Conservation (phyloP, 2,797 vertebrate genomes). For the Helarctos malayanus region DNA sequence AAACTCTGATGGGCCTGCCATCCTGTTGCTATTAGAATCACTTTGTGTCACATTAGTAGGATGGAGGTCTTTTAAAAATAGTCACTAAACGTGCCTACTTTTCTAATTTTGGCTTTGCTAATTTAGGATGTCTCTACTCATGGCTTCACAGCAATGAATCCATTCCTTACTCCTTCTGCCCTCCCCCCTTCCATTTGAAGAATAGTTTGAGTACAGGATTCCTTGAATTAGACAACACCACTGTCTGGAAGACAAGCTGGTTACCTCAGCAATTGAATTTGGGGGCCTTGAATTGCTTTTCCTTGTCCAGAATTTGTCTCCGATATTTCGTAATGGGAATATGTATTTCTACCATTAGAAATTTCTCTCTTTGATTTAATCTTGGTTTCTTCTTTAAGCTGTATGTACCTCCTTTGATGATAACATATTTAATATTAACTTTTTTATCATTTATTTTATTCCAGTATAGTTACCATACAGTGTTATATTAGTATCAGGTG, state of each 20-base stretch:
- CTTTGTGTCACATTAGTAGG: constrained; percentile 64
- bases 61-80: constrained; percentile 39
- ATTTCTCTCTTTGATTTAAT: background rate
- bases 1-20: constrained; percentile 31
- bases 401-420: background rate
- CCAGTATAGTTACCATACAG: background rate
- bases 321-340: background rate
- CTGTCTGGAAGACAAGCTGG: background rate
- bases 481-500: background rate
- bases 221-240: background rate
- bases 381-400: background rate
- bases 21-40: constrained; percentile 67
- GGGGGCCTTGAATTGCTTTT: background rate
- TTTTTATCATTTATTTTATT: background rate
- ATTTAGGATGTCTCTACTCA: constrained; percentile 3
- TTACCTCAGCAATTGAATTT: background rate
- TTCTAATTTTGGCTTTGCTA: constrained; percentile 61
- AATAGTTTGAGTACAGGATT: background rate
- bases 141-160: background rate
- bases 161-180: background rate
- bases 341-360: background rate
- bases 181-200: background rate
- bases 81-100: background rate
- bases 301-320: background rate
- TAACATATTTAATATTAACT: background rate